A percentile compares a stretch with the other conserved stretches of the same genome.
Evolutionary conservation across 2,113 vertebrate species (phyloP).

Genomic region (Anoura caudifer): DNA sequence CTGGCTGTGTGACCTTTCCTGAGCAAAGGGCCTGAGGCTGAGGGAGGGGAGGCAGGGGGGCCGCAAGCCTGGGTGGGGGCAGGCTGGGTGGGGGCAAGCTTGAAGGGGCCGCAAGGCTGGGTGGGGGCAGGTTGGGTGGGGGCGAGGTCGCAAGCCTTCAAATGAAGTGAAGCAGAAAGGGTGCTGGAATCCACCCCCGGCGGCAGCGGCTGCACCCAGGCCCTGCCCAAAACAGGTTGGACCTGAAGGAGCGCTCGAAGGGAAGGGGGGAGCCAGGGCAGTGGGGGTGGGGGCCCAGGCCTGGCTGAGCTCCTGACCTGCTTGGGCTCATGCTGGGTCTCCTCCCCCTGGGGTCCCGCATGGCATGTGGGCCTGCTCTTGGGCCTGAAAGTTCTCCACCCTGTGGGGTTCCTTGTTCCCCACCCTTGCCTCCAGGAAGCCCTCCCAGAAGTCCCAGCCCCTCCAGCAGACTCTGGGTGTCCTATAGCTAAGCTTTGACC

Average conservation of each 20-base stretch:
- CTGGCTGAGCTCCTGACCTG: neutral
- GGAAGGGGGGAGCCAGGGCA: neutral
- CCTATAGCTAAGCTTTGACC: neutral
- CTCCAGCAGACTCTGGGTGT: neutral
- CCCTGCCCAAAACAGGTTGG: conserved; percentile 64
- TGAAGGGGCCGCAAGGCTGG: neutral
- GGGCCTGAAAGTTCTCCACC: too few relatives aligned
- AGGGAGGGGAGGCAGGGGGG: neutral
- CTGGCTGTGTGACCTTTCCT: neutral
- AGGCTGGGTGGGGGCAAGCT: neutral
- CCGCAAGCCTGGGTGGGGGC: neutral
- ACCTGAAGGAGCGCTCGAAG: neutral
- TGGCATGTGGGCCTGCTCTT: fast-evolving
- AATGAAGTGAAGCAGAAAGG: conserved; percentile 17
- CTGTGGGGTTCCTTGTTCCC: neutral
- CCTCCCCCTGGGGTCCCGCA: fast-evolving
- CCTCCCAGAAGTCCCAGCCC: neutral
- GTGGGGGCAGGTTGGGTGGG: neutral
- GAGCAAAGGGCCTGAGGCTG: conserved; percentile 6
- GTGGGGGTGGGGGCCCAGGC: neutral
- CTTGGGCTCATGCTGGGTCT: neutral
- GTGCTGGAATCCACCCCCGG: conserved; percentile 40
- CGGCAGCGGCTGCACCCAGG: neutral
- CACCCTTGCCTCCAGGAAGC: neutral
- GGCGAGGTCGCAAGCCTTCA: neutral